Evolutionary conservation across 2,113 vertebrate genomes (phyloP).

Genomic region (Bothrops jararaca): DNA sequence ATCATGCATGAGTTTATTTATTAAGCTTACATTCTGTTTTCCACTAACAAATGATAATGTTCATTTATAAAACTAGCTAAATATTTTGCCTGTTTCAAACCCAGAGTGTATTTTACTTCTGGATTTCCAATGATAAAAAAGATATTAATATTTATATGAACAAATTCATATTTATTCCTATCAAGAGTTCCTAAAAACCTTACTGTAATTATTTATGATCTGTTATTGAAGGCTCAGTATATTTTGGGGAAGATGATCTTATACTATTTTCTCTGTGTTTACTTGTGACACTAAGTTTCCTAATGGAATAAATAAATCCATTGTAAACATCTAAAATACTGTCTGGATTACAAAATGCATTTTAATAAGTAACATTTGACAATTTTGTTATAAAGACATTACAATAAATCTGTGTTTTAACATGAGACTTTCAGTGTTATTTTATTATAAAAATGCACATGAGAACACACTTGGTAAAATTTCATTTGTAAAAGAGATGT

Average conservation of each 20-base stretch:
- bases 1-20: neutral
- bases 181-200: neutral
- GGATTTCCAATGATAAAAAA: neutral
- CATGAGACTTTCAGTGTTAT: neutral
- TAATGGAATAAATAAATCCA: neutral
- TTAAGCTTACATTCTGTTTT: neutral
- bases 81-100: neutral
- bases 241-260: neutral
- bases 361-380: neutral
- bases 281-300: neutral
- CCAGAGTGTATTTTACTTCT: neutral
- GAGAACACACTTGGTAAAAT: neutral
- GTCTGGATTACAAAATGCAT: neutral
- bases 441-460: neutral
- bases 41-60: neutral
- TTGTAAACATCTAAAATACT: neutral
- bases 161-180: neutral
- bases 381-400: neutral
- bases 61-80: neutral
- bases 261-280: neutral
- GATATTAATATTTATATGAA: neutral
- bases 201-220: neutral
- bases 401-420: neutral
- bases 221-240: neutral
- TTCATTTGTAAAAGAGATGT: neutral